A percentile compares a stretch with the other conserved stretches of the same genome.
phyloP scores from a whole-genome alignment of 2,888 invertebrate genomes.

The Caenorhabditis zanzibari region DNA sequence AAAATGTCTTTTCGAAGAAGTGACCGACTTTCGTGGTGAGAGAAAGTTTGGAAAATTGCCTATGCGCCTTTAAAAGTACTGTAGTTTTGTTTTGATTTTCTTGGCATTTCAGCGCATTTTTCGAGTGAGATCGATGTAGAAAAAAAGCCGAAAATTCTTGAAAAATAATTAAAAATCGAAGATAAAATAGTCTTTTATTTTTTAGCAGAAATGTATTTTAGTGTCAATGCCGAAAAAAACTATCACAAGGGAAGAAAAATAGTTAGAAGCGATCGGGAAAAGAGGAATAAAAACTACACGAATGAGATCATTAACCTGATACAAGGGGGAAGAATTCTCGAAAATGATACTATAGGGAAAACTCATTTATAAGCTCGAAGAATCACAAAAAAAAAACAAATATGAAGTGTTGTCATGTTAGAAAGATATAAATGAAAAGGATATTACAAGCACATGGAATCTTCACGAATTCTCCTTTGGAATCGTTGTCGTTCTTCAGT shows the following conservation, averaged over 20 bases:
- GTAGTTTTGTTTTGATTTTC: too few species aligned
- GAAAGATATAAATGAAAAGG: neutral
- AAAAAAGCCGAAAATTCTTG: too few species aligned
- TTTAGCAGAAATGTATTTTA: neutral
- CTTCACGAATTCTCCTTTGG: constrained; percentile 61
- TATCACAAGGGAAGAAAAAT: constrained; percentile 25
- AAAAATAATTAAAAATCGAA: neutral
- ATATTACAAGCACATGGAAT: constrained; percentile 62
- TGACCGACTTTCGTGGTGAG: too few species aligned
- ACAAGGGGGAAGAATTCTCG: neutral
- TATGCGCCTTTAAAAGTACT: too few species aligned
- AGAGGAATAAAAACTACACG: constrained; percentile 2
- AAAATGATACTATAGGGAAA: neutral
- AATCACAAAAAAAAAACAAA: too few species aligned
- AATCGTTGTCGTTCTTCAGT: constrained; percentile 62
- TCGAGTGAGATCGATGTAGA: too few species aligned
- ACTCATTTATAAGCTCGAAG: too few species aligned
- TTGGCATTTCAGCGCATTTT: too few species aligned
- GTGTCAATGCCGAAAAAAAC: neutral
- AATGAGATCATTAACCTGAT: constrained; percentile 50
- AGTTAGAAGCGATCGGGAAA: constrained; percentile 6
- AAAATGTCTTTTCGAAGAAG: neutral
- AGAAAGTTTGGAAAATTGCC: neutral
- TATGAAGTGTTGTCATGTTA: neutral
- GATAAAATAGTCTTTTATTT: neutral